These are phyloP conservation scores for Alosa sapidissima DNA, from an alignment of 2,797 vertebrate species.

Conservation along the genomic window DNA sequence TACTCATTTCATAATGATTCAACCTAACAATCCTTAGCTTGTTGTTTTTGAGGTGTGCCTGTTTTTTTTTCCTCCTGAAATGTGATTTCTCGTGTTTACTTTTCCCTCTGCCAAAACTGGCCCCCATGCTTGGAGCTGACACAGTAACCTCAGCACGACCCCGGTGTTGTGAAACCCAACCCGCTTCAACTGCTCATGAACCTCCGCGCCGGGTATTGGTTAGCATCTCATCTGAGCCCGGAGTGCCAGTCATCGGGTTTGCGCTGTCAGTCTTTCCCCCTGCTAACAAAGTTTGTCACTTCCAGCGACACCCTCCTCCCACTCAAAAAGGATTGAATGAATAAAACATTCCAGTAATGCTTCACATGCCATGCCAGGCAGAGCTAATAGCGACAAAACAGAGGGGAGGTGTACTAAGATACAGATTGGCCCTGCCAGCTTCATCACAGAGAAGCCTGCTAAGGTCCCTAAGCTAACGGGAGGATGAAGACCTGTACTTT, in stretches of 20 bases:
- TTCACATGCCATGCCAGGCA: background rate
- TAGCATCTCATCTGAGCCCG: conserved; percentile 30
- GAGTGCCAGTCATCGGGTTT: conserved; percentile 19
- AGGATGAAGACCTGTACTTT: background rate
- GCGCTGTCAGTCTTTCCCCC: conserved; percentile 34
- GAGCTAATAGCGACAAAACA: background rate
- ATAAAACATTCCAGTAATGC: conserved; percentile 38
- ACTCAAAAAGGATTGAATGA: conserved; percentile 29
- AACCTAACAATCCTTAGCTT: background rate
- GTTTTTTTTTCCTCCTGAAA: background rate
- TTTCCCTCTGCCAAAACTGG: background rate
- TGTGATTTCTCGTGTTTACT: background rate
- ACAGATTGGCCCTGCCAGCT: background rate
- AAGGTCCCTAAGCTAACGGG: background rate
- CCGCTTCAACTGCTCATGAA: conserved; percentile 31
- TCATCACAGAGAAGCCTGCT: background rate
- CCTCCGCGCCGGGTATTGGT: background rate
- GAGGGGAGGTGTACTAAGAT: background rate
- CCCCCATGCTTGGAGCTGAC: conserved; percentile 30
- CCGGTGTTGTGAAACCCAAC: conserved; percentile 37
- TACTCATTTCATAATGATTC: background rate
- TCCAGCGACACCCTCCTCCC: background rate
- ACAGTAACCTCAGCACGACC: conserved; percentile 43
- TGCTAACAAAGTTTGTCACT: conserved; percentile 28
- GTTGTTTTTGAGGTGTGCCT: background rate